Evolutionary conservation across 2,888 invertebrate species (phyloP), one percentile per base, ranked within the genome.

Genomic region (Coecobrya sp.): DNA sequence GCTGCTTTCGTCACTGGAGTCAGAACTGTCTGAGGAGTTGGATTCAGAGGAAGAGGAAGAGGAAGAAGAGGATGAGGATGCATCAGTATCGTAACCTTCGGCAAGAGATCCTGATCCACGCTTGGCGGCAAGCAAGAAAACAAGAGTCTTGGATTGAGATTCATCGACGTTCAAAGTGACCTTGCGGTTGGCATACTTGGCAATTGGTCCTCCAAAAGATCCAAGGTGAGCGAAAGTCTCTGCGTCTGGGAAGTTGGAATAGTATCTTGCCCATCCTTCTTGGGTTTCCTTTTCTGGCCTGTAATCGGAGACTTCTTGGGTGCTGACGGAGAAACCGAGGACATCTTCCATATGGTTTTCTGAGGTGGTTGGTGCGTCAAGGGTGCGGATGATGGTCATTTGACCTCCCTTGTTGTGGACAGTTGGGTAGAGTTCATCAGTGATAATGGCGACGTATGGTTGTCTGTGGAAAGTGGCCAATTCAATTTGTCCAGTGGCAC

Each of bases 391-490:
- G 52, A 94, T 59, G 79, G 91, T 89, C 93, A 95, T 94, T 84
- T 94, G 88, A 81, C 94, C 94, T 49, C 94, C 94, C 89, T 93
- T 76, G 45, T 36, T 62, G 79, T 88, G 84, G 19, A 86, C 91
- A 25, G 93, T 86, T 27, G 93, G 93, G 91, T 93, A 93, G 49
- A 94, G 91, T 65, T 94, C 94, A 89, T 95, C 95, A 45, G 89
- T 92, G 92, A 95, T 93, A 89, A 95, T 91, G 27, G 94, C 94
- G 59, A 94, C 94, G 93, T 95, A 94, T 81, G 94, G 95, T 8
- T 70, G 88, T 68, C 94, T 93, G 93, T 95, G 94, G 92, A 93
- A 94, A 84, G 94, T 93, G 73, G 93, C 84, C 52, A 95, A n/a
- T 52, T 94, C 94, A 86, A 95, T 94, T 76, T 92, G 92, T 68